Percentiles rank a stretch among this genome's conserved stretches.
Evolutionary conservation across 1,140 invertebrate species (phyloP).

Genomic region (Leptinotarsa defecta): DNA sequence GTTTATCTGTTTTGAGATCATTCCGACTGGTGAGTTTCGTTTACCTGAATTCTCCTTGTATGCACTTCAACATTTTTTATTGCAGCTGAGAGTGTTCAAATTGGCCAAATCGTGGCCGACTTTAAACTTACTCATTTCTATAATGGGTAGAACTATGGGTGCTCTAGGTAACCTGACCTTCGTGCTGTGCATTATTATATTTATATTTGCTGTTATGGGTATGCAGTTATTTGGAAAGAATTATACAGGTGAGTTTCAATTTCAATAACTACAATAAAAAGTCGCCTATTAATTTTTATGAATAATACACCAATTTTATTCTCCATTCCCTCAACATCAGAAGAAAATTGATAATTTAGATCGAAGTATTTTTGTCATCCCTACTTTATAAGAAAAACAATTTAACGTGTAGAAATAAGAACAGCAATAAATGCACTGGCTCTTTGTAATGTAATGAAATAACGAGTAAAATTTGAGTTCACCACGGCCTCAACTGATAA

Average conservation of each 20-base stretch:
- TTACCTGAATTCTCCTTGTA: background rate
- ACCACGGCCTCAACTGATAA: too few relatives aligned
- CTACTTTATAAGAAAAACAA: too few relatives aligned
- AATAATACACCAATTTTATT: too few relatives aligned
- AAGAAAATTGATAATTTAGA: too few relatives aligned
- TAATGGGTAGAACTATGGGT: conserved; percentile 97
- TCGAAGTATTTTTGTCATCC: too few relatives aligned
- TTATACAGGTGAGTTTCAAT: conserved; percentile 74
- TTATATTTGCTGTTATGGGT: conserved; percentile 98
- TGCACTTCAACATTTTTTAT: conserved; percentile 19
- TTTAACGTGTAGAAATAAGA: too few relatives aligned
- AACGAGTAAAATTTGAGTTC: too few relatives aligned
- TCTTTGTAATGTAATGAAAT: too few relatives aligned
- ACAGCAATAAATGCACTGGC: too few relatives aligned
- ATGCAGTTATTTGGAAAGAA: conserved; percentile 97
- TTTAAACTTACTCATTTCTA: conserved; percentile 96
- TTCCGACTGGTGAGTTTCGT: conserved; percentile 90
- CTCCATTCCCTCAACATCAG: too few relatives aligned
- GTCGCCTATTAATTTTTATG: too few relatives aligned
- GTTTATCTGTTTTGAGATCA: conserved; percentile 93
- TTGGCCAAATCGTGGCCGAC: conserved; percentile 99
- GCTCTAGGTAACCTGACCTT: conserved; percentile 97
- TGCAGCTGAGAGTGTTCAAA: conserved; percentile 97
- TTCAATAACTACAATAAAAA: background rate
- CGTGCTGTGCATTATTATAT: conserved; percentile 97